phyloP scores from a whole-genome alignment of 1,140 invertebrate species.

The Aphis gossypii region DNA sequence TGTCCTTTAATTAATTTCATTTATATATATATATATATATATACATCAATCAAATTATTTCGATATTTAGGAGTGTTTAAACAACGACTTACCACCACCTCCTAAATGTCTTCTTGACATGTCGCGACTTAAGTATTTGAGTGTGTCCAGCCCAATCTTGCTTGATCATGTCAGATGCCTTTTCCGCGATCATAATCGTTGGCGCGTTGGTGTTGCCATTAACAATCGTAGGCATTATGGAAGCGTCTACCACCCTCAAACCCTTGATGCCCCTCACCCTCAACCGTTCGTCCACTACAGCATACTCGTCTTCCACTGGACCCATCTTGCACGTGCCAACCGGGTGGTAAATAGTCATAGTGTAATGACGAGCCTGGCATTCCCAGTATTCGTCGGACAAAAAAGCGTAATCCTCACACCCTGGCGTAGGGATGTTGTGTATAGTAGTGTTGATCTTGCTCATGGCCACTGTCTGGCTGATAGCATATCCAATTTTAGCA shows the following conservation, averaged over 20 bases:
- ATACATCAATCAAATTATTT: neutral
- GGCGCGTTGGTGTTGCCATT: conserved; percentile 77
- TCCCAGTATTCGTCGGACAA: conserved; percentile 74
- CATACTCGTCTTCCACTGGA: conserved; percentile 65
- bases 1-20: neutral
- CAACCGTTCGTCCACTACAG: conserved; percentile 71
- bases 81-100: conserved; percentile 22
- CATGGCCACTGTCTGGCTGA: conserved; percentile 73
- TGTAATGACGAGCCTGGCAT: conserved; percentile 69
- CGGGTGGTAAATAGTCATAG: conserved; percentile 67
- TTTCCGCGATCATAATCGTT: conserved; percentile 75
- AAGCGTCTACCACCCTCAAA: conserved; percentile 75
- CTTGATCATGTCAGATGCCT: conserved; percentile 73
- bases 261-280: conserved; percentile 69
- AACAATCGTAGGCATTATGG: conserved; percentile 75
- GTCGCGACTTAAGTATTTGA: neutral
- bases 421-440: conserved; percentile 64
- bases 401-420: conserved; percentile 65
- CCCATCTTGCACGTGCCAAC: conserved; percentile 75
- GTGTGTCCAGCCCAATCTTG: conserved; percentile 63
- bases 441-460: conserved; percentile 69
- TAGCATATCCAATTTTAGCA: conserved; percentile 71
- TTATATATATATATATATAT: neutral
- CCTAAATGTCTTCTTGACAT: neutral
- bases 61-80: neutral